Base-by-base conservation (phyloP, 2,113 vertebrate species). In the Theropithecus gelada region DNA sequence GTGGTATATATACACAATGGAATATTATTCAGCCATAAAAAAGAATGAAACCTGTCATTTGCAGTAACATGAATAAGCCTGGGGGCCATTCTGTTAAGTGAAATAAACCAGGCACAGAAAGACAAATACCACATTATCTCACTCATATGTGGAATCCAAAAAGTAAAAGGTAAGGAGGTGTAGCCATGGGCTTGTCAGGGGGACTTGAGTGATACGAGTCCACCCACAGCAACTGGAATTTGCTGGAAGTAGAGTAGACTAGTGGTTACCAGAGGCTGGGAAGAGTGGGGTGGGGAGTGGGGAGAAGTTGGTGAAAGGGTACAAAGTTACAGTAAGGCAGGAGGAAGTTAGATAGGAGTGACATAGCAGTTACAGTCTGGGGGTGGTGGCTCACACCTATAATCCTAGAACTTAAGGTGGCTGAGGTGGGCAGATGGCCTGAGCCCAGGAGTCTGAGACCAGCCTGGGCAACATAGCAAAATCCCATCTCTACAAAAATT, bases 201-300 rank as follows among this genome's bases (percentile, higher is more conserved):
- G 87, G 92, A 73, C 0, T 11, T 97, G 96, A 97, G 50, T 97
- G 97, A 97, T 38, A 61, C 2, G 25, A 68, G 90, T 97, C 98
- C 95, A 96, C 97, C 97, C 96, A 97, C 98, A 79, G 64, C 50
- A 92, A 75, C 92, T 64, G 76, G 92, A 93, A 70, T 90, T 88
- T 96, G 18, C 52, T 48, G 45, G 75, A 78, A 78, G 16, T 48
- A 78, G 75, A 78, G 75, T 32, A 17, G 43, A 18, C 45, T 18
- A 48, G 27, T 32, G 11, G 16, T 48, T 78, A 78, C 7, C 43
- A 48, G 75, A 48, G 14, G 43, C 75, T 78, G 75, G 43, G 8
- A 78, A 48, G 75, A 8, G 25, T 43, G 16, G 6, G 7, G 8
- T 16, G 43, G 14, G 45, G 43, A 8, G 32, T 5, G 7, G 75